Evolutionary conservation across 2,113 vertebrate genomes (phyloP), one percentile per base, ranked within the genome.

Genomic region (Haemorhous mexicanus): DNA sequence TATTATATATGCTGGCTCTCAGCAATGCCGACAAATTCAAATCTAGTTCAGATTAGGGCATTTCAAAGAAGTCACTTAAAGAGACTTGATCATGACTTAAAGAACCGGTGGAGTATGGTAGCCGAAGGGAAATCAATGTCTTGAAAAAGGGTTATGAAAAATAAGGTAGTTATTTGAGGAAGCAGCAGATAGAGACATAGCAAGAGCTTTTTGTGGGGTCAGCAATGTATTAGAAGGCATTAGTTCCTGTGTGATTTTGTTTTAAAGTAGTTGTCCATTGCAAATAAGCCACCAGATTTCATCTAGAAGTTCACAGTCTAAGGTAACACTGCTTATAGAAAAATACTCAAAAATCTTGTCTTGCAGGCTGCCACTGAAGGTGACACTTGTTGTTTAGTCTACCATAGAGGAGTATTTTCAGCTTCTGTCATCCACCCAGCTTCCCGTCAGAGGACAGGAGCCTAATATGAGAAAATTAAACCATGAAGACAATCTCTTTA

Each of bases 401-500:
- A 21, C 79, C 4, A 13, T 13, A 72, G 26, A 46, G 39, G 11
- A 33, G 11, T 92, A 18, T 77, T 94, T 95, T 95, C 82, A 84
- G 50, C 84, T 93, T 95, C 88, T 96, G 35, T 90, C 70, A 93
- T 84, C 37, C 82, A 49, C 92, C 72, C 52, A 91, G 61, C 27
- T 81, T 68, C 35, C 49, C 53, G 53, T 76, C 52, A 95, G 93
- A 95, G 68, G 69, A 92, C 56, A 95, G 50, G 90, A 95, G 39
- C 8, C 63, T 94, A 66, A 96, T 87, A 94, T 26, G 69, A 95
- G 96, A 52, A 96, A 97, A 92, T 93, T 73, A 84, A 96, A 95
- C 59, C 9, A 0, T 69, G n/a, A 87, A 91, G 72, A 94, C 41
- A 92, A 69, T 79, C 19, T 75, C 73, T 76, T 90, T 93, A 97